Evolutionary conservation across 2,888 invertebrate species (phyloP), one percentile per base, ranked within the genome.

Genomic region (Eristalis tenax): DNA sequence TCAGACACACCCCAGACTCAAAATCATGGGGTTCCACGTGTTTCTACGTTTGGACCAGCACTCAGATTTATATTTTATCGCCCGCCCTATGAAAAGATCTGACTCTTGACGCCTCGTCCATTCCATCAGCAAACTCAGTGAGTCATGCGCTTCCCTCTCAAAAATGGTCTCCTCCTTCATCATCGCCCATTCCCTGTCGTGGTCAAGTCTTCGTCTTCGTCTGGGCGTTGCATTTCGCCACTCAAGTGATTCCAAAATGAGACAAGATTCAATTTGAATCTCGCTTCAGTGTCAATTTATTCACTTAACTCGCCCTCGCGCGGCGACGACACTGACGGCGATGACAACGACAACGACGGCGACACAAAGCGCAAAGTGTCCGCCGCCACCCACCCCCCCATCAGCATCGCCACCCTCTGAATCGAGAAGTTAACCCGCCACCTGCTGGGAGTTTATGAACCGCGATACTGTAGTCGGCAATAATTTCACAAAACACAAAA

Each of bases 391-490:
- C 76, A 75, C n/a, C 43, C n/a, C 15, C 43, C 8, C 43, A 40
- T 15, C 15, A 40, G 4, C 43, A 15, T 59, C 74, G 23, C 50
- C 68, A 74, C 11, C 28, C 43, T 40, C 59, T 26, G 40, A 66
- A 38, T 64, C 63, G 26, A 32, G 32, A 61, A 66, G 32, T 32
- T 56, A 75, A 86, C 68, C 59, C 38, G 66, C 80, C 87, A 83
- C 87, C 87, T 87, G 87, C 87, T 87, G 87, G 18, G 87, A 83
- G 76, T 87, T 87, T 87, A 87, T 83, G 87, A 87, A 83, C 87
- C 83, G 87, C 83, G 79, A 83, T 76, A 43, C 50, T 83, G 83
- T 80, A 87, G 87, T 87, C 87, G 87, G 87, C 79, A 87, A 83
- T 83, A 83, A 87, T 87, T 87, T 76, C 63, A 59, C 73, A 82